Evolutionary conservation across 2,888 invertebrate genomes (phyloP).

Genomic region (Archips xylosteana): DNA sequence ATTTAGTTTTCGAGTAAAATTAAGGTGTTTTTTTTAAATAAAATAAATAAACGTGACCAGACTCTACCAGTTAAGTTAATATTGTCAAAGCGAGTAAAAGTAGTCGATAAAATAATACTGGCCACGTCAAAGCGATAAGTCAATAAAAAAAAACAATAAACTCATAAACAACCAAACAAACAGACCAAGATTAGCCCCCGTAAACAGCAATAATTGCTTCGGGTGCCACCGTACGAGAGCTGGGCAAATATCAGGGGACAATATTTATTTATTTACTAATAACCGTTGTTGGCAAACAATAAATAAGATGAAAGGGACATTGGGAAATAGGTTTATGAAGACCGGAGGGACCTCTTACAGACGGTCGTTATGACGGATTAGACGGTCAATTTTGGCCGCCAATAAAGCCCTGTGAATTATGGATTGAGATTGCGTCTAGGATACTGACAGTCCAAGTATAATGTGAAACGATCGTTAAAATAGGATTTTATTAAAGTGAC

Average conservation of each 20-base stretch:
- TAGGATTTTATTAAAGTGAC: background rate
- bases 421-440: background rate
- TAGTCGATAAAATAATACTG: background rate
- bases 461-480: background rate
- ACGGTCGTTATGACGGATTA: conserved; percentile 41
- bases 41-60: too few species aligned
- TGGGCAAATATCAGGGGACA: conserved; percentile 75
- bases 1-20: too few species aligned
- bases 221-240: conserved; percentile 70
- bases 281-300: conserved; percentile 77
- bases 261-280: conserved; percentile 84
- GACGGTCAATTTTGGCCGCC: conserved; percentile 40
- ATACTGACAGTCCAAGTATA: background rate
- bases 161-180: conserved; percentile 57
- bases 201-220: conserved; percentile 73
- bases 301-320: conserved; percentile 80
- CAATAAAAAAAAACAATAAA: conserved; percentile 43
- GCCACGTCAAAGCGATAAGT: background rate
- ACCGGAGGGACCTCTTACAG: conserved; percentile 67
- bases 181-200: conserved; percentile 70
- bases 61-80: background rate
- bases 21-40: background rate
- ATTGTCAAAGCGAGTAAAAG: background rate
- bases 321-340: conserved; percentile 81
- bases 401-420: conserved; percentile 20